These are phyloP conservation scores for Chascanopsetta lugubris DNA, from an alignment of 2,113 vertebrate species.

Conservation along the genomic window DNA sequence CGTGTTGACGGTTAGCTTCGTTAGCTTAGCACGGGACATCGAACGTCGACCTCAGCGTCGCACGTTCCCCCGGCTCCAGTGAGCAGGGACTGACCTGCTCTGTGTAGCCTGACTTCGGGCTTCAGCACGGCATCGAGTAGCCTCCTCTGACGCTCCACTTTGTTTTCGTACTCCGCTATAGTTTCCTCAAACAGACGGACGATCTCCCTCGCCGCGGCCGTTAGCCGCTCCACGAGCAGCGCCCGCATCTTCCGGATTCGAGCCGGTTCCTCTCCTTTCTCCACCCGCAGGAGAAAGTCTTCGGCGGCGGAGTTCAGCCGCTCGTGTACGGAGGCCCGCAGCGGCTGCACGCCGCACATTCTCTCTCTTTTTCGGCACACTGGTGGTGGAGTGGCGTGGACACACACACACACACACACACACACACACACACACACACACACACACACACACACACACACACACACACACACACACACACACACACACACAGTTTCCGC, in stretches of 20 bases:
- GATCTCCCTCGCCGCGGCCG: conserved; percentile 50
- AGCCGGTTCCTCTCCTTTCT: conserved; percentile 2
- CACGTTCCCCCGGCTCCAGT: not conserved
- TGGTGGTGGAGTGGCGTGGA: not conserved
- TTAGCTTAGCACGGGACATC: not conserved
- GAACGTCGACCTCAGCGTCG: too few relatives aligned
- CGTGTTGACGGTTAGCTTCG: too few relatives aligned
- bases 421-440: too few relatives aligned
- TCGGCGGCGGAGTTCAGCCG: conserved; percentile 32
- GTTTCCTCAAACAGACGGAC: conserved; percentile 38
- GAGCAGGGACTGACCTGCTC: conserved; percentile 19
- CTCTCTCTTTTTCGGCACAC: not conserved
- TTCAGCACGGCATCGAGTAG: conserved; percentile 53
- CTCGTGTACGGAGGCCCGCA: conserved; percentile 39
- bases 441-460: too few relatives aligned
- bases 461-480: too few relatives aligned
- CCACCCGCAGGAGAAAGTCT: conserved; percentile 45
- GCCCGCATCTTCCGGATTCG: conserved; percentile 9
- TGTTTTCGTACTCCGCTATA: conserved; percentile 22
- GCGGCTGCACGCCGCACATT: conserved; percentile 36
- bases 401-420: too few relatives aligned
- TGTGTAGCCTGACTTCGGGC: conserved; percentile 30
- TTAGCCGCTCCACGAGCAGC: conserved; percentile 54
- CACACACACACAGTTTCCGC: too few relatives aligned
- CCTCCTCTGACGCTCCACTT: conserved; percentile 34